phyloP scores from a whole-genome alignment of 1,140 invertebrate species.

The Bilobella aurantiaca region DNA sequence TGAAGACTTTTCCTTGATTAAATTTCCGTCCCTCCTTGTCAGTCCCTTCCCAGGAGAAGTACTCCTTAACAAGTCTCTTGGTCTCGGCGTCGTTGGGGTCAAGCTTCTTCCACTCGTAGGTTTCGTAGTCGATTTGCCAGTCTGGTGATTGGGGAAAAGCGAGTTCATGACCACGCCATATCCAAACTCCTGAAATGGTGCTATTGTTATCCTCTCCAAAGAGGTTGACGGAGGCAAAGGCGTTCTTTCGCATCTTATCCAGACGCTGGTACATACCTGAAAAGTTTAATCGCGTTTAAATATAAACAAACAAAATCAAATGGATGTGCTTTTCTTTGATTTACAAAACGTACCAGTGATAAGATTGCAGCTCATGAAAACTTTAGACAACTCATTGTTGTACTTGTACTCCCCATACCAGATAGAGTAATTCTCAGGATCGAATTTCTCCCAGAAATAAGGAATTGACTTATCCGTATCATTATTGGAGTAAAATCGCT shows the following conservation, averaged over 20 bases:
- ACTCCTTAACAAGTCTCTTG: conserved; percentile 82
- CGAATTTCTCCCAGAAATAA: conserved; percentile 98
- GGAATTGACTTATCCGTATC: conserved; percentile 85
- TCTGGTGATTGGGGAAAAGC: conserved; percentile 72
- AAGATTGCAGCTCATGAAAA: conserved; percentile 94
- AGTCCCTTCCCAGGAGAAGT: conserved; percentile 80
- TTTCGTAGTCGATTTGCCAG: conserved; percentile 95
- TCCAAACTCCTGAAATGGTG: conserved; percentile 90
- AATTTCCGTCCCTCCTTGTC: conserved; percentile 84
- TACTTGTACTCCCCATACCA: conserved; percentile 98
- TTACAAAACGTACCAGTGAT: conserved; percentile 59
- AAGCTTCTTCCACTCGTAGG: conserved; percentile 91
- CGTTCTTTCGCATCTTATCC: conserved; percentile 93
- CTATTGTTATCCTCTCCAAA: conserved; percentile 89
- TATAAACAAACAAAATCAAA: too few species aligned
- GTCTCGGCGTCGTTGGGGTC: conserved; percentile 70
- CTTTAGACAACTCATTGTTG: conserved; percentile 77
- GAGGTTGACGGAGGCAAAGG: conserved; percentile 84
- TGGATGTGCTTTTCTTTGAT: too few species aligned
- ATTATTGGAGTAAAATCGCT: conserved; percentile 93
- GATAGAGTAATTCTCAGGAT: conserved; percentile 90
- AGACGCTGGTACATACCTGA: conserved; percentile 91
- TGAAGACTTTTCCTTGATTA: conserved; percentile 99
- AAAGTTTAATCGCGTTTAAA: too few species aligned
- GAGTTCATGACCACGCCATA: conserved; percentile 90